Evolutionary conservation across 2,113 vertebrate species (phyloP), one percentile per base, ranked within the genome.

Genomic region (Abramis brama): DNA sequence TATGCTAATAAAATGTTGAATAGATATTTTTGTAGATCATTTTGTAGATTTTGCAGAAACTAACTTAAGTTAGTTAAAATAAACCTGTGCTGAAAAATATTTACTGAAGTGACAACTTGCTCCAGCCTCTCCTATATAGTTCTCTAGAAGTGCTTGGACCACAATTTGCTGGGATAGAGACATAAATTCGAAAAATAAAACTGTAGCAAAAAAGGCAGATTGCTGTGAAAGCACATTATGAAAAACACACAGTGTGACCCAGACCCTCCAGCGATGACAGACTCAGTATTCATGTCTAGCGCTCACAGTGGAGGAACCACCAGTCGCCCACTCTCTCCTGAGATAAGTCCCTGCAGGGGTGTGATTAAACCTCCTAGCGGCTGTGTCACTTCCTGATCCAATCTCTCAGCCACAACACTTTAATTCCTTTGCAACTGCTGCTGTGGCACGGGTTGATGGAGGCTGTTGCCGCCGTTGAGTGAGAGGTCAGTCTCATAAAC

Each of bases 401-500:
- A 85, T 88, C 83, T 90, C 71, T 84, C 81, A 50, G 68, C 64
- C 52, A 68, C 45, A 27, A 82, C 82, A 73, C 77, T 83, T 88
- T 89, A 84, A 88, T 89, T 88, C 68, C 82, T 88, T 23, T 27
- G 30, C 64, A 64, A 82, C 55, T 23, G 4, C 55, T 70, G 76
- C 43, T 79, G 45, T 50, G 70, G 55, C 71, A 82, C 15, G 45
- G 83, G 78, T 82, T 85, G 77, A 82, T 57, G 62, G 85, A 17
- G 78, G 43, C 66, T 27, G 59, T 79, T 43, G 71, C 82, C 36
- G 60, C 70, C 25, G 68, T 76, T 85, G 84, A 88, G 78, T 86
- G 76, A 59, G 87, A 90, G 89, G 85, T 90, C 89, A 88, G 78
- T 50, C 85, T 85, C 86, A 88, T 89, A 89, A 88, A 83, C 57